Evolutionary conservation across 2,113 vertebrate species (phyloP), one percentile per base, ranked within the genome.

Genomic region (Spea multiplicata): DNA sequence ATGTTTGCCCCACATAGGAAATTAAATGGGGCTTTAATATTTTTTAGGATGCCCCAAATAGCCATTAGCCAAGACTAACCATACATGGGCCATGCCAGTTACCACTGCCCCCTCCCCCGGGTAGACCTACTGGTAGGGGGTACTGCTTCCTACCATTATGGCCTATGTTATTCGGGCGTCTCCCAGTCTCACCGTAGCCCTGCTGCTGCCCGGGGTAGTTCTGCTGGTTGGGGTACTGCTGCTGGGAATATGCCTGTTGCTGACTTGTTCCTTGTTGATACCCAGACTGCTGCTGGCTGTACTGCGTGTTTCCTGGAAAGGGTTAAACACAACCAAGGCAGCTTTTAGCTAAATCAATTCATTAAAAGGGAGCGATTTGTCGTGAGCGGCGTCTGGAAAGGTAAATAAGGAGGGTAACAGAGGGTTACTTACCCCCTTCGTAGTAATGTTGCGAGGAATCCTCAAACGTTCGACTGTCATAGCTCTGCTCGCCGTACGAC

Each of bases 381-480:
- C 50, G 9, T 6, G 6, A 52, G 50, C 50, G 50, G 6, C 6
- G 50, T 6, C 50, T 52, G 50, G 9, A 52, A 10, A 2, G 50
- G 6, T 53, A 3, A 9, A 3, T 44, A 8, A 66, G 5, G 9
- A 30, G 3, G 16, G 62, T 6, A 16, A 10, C 16, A 2, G 16
- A 44, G 55, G 9, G 55, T 59, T 13, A 12, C 91, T 84, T 87
- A 99, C 96, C 97, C 83, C 94, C 95, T 92, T 98, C 96, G 0
- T 98, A 99, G 86, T 97, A 98, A 86, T 98, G 96, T 81, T 98
- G 97, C 9, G 96, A 94, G 6, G 96, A 93, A 69, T 98, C 96
- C 0, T 97, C 96, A 62, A 98, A 97, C 0, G 95, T 90, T 81
- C 96, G 89, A 13, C 55, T 59, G 84, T 99, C 95, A 0, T 98